Evolutionary conservation across 2,797 vertebrate genomes (phyloP).

Genomic region (Pristis pectinata): DNA sequence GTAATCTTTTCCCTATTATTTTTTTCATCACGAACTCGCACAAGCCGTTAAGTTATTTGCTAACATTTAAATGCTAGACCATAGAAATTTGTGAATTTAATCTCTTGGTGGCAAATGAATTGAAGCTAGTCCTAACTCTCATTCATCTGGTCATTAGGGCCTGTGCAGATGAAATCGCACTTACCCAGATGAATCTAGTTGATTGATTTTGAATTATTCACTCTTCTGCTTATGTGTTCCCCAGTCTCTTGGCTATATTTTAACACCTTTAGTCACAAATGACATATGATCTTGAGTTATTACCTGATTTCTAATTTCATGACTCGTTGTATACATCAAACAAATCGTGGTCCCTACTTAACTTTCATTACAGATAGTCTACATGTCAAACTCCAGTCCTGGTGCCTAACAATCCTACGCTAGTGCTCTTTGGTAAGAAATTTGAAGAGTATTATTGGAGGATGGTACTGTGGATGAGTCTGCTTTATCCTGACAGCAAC

Average conservation of each 20-base stretch:
- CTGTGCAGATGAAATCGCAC: neutral
- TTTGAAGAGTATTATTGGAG: neutral
- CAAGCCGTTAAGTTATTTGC: neutral
- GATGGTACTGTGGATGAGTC: neutral
- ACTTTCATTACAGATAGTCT: neutral
- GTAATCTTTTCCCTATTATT: neutral
- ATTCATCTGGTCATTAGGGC: neutral
- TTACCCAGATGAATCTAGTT: neutral
- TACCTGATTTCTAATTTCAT: neutral
- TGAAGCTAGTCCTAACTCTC: neutral
- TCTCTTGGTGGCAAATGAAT: neutral
- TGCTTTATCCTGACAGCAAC: neutral
- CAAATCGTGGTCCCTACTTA: neutral
- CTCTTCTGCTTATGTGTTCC: neutral
- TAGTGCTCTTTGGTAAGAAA: neutral
- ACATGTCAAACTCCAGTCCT: neutral
- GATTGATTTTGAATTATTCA: neutral
- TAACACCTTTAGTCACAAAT: neutral
- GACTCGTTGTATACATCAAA: neutral
- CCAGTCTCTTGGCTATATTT: neutral
- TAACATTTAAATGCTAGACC: neutral
- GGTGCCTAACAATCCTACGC: neutral
- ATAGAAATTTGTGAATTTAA: neutral
- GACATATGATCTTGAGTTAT: neutral
- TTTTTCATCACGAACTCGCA: neutral